A percentile compares a stretch with the other conserved stretches of the same genome.
Conservation (phyloP, 2,888 invertebrate genomes). For the Tenodera sinensis region DNA sequence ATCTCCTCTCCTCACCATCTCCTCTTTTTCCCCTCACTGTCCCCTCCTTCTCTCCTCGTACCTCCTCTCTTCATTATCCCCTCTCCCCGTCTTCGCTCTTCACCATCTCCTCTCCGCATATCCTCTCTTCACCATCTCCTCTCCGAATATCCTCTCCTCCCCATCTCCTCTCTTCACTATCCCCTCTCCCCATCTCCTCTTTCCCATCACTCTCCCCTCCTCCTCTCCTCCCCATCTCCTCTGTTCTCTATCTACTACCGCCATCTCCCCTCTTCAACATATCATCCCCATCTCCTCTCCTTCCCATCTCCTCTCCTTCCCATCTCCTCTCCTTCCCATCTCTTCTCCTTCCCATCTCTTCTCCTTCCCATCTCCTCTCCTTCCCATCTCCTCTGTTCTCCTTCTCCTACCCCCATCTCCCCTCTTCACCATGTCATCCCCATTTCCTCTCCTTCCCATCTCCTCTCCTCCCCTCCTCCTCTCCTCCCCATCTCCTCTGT, state of each 20-base stretch:
- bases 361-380: background rate
- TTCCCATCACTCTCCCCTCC: no score
- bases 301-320: background rate
- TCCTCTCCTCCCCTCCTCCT: background rate
- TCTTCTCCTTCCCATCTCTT: background rate
- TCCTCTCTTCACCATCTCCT: no score
- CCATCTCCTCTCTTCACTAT: no score
- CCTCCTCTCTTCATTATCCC: background rate
- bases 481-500: no score
- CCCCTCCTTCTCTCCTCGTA: background rate
- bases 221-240: no score
- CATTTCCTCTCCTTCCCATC: no score
- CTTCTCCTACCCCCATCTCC: background rate
- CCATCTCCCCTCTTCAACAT: background rate
- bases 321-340: background rate
- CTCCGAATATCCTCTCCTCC: no score
- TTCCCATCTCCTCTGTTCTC: background rate
- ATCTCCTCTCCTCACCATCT: no score
- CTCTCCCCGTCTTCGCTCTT: background rate
- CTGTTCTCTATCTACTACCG: background rate
- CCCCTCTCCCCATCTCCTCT: background rate
- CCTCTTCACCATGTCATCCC: no score
- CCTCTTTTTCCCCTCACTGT: background rate
- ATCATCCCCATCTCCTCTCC: no score
- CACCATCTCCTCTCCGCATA: no score